Conservation (phyloP, 2,113 vertebrate species). For the Atlantisia rogersi region DNA sequence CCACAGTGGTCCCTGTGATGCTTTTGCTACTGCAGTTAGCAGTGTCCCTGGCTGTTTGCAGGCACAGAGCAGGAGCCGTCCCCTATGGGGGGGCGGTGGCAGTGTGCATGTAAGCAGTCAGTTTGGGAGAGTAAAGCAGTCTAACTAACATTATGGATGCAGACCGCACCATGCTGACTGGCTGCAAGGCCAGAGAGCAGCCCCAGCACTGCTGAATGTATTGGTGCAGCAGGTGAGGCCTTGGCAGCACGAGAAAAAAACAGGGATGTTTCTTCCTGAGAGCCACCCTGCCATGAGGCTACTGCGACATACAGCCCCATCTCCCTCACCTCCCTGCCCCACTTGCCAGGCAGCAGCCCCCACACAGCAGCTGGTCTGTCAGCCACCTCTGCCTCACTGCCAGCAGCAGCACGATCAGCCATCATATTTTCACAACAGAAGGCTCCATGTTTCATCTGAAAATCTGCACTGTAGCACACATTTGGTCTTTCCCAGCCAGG, state of each 20-base stretch:
- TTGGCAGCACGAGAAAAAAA: neutral
- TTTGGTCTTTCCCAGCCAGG: neutral
- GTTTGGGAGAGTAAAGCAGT: neutral
- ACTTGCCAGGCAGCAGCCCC: neutral
- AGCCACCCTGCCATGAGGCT: neutral
- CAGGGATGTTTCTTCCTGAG: neutral
- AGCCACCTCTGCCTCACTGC: neutral
- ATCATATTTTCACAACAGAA: neutral
- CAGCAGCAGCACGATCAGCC: neutral
- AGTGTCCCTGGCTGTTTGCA: neutral
- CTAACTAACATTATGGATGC: neutral
- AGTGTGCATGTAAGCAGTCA: neutral
- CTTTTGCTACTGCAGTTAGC: neutral
- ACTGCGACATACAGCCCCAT: neutral
- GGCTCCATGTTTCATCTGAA: neutral
- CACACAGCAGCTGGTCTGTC: accelerated
- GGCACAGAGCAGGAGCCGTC: neutral
- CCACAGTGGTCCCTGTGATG: neutral
- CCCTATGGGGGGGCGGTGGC: too few relatives aligned
- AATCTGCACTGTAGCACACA: neutral
- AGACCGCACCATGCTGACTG: neutral
- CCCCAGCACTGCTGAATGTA: neutral
- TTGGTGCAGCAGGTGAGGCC: neutral
- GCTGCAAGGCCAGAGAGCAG: neutral
- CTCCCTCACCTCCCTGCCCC: accelerated